Conservation (phyloP, 2,797 vertebrate genomes). For the Aldrovandia affinis region DNA sequence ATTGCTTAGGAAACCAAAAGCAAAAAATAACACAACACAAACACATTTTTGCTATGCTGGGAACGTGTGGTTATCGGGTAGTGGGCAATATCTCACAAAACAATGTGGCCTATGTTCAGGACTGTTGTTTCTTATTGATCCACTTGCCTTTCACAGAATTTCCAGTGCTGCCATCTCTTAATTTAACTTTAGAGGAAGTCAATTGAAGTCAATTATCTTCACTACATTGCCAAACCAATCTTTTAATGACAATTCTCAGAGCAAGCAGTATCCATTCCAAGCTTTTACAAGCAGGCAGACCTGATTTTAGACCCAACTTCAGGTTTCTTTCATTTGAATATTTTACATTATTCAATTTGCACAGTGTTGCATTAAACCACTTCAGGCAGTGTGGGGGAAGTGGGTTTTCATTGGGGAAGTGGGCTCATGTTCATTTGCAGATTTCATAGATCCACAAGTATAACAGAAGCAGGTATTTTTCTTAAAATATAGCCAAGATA, state of each 20-base stretch:
- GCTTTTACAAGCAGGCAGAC: not conserved
- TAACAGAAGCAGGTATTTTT: not conserved
- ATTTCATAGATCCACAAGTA: not conserved
- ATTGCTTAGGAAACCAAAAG: not conserved
- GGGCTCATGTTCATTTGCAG: not conserved
- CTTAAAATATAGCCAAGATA: not conserved
- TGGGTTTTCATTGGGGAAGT: slow-evolving; percentile 8
- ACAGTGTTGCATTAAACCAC: slow-evolving; percentile 29
- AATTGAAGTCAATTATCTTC: slow-evolving; percentile 45
- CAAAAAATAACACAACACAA: not conserved
- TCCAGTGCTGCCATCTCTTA: slow-evolving; percentile 18
- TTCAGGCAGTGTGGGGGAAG: not conserved
- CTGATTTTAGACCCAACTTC: not conserved
- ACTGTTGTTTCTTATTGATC: slow-evolving; percentile 55
- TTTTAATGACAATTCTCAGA: slow-evolving; percentile 35
- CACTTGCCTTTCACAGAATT: slow-evolving; percentile 36
- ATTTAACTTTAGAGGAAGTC: slow-evolving; percentile 37
- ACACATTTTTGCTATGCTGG: slow-evolving; percentile 32
- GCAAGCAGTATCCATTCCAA: not conserved
- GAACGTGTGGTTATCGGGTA: slow-evolving; percentile 35
- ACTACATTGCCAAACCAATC: slow-evolving; percentile 37
- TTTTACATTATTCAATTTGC: slow-evolving; percentile 25
- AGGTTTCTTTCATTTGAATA: slow-evolving; percentile 16
- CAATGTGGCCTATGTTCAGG: slow-evolving; percentile 18
- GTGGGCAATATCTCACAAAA: slow-evolving; percentile 39